Base-by-base conservation (phyloP, 1,140 invertebrate genomes). In the Lepidurus apus region DNA sequence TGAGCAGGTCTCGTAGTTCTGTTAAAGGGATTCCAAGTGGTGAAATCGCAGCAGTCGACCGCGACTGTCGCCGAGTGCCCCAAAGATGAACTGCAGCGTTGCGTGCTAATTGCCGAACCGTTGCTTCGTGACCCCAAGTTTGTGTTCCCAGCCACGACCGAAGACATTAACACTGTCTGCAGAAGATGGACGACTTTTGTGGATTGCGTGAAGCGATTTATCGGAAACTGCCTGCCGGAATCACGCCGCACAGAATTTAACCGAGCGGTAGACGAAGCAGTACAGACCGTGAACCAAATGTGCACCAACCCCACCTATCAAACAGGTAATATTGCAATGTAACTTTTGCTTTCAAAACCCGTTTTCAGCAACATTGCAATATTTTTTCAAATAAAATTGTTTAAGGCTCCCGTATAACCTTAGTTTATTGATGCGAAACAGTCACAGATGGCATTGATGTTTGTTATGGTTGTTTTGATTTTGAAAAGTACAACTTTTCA, bases 101-200 rank as follows among this genome's bases (percentile, higher is more conserved):
- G 78, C 43, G 74, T 79, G 43, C 42, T 47, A 79, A 79, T 74
- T 34, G 78, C 78, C 10, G 78, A 79, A 47, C 78, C 78, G 21
- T 45, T 79, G 73, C 74, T 79, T 24, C 73, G 78, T 44, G 75
- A 79, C 75, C 78, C 78, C 13, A 47, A 79, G 44, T 79, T 74
- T 74, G 74, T 79, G 43, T 73, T 79, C 21, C 78, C 78, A 0
- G 73, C 78, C 42, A 79, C 73, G 42, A 43, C 34, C 43, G 21
- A 73, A 34, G 78, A 79, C 44, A 42, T 79, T 11, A 43, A 42
- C 47, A 79, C 74, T 74, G 65, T 74, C 42, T 79, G 78, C 73
- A 75, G 78, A 74, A 79, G 44, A n/a, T 73, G 78, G 43, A 79
- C 34, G 17, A 47, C 74, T 13, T 74, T 79, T 47, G 73, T 79